Base-by-base conservation (phyloP, 1,140 invertebrate genomes). In the Camponotus floridanus region DNA sequence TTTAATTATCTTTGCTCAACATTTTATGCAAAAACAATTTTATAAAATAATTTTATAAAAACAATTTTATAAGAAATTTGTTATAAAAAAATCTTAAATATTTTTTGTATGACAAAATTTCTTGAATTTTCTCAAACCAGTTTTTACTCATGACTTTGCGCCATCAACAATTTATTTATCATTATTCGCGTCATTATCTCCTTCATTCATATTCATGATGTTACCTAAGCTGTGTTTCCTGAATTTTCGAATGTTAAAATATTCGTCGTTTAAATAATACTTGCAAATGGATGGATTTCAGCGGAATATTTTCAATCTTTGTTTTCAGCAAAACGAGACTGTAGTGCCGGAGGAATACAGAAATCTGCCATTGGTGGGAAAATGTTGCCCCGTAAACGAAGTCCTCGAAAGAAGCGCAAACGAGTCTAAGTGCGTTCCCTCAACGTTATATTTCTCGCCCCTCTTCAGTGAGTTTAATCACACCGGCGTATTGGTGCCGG, bases 401-500 rank as follows among this genome's bases (percentile, higher is more conserved):
- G 57, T 92, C 18, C 64, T 95, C 0, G 8, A 57, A 0, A 93
- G 88, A 91, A 85, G 91, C 48, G 36, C 62, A 15, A 48, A 74
- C 26, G 68, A 62, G 0, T 26, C 65, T 1, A 18, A 61, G 9
- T 95, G 94, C 74, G 31, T 11, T 0, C 0, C 74, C 0, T 26
- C 42, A 18, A 79, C 85, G 0, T 51, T 51, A 1, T 59, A 9
- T 7, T 94, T 94, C 71, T 92, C 92, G 1, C 96, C 96, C 0
- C 87, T 94, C 9, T 96, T 96, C 89, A 94, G 95, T 79, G 91
- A 95, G 21, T 95, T 95, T 51, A 96, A 96, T 86, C 92, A 90
- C 31, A 95, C 94, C 0, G 95, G 95, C 70, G 93, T 95, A 13
- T 94, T 89, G 4, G n/a, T 87, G 0, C 92, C 95, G 51, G 95